Base-by-base conservation (phyloP, 2,888 invertebrate genomes). In the Anthoptus insignis region DNA sequence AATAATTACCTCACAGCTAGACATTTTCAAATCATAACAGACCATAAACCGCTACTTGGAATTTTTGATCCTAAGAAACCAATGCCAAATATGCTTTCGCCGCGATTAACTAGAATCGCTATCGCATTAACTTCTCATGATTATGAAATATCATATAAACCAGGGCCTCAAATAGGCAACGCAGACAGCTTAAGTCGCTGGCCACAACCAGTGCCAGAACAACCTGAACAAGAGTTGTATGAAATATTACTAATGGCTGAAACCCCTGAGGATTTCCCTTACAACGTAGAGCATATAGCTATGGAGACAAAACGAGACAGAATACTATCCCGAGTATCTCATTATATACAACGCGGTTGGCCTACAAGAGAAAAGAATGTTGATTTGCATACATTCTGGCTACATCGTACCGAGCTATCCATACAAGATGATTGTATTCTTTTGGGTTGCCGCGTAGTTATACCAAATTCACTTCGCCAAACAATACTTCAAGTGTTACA, bases 161-260 rank as follows among this genome's bases (percentile, higher is more conserved):
- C 72, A 13, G 74, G 74, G 1, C 61, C 70, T 34, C 16, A 57
- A 9, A 74, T 76, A 19, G 74, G 70, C 7, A 70, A 73, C 58
- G 70, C 72, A 16, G 73, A 75, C 27, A 27, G 27, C 7, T 27
- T 27, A 27, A 27, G 65, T 19, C 67, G 60, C 3, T 63, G 68
- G 1, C 16, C 64, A 13, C 49, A 52, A 3, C 65, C 65, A 0
- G 14, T 29, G 2, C 45, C 68, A 11, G 63, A 45, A n/a, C n/a
- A n/a, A n/a, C n/a, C n/a, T n/a, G n/a, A n/a, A n/a, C n/a, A n/a
- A n/a, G n/a, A n/a, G n/a, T n/a, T n/a, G n/a, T n/a, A n/a, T n/a
- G n/a, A n/a, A n/a, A n/a, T n/a, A n/a, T n/a, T n/a, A n/a, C n/a
- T n/a, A n/a, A n/a, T n/a, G n/a, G n/a, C n/a, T n/a, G n/a, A n/a